A percentile compares a stretch with the other conserved stretches of the same genome.
These are phyloP conservation scores for Drosophila micromelanica DNA, from an alignment of 1,140 invertebrate genomes.

Conservation along the genomic window DNA sequence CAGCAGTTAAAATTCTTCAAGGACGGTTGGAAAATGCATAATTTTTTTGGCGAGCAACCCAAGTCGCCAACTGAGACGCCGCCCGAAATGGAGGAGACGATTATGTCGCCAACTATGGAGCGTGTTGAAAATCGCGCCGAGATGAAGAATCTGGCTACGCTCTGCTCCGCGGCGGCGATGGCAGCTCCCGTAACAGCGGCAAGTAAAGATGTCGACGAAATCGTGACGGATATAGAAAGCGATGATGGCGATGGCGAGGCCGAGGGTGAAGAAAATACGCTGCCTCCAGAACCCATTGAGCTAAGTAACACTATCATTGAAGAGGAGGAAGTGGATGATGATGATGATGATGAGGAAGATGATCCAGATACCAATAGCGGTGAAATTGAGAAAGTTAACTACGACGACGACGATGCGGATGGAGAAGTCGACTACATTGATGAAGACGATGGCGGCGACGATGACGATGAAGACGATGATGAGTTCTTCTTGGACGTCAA, in stretches of 20 bases:
- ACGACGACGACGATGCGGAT: conserved; percentile 61
- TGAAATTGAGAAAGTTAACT: conserved; percentile 62
- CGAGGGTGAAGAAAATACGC: conserved; percentile 63
- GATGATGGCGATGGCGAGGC: conserved; percentile 51
- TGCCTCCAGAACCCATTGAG: conserved; percentile 67
- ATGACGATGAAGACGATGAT: conserved; percentile 65
- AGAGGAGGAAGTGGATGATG: conserved; percentile 68
- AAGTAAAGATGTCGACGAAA: conserved; percentile 43
- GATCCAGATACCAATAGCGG: conserved; percentile 67
- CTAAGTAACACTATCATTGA: conserved; percentile 64
- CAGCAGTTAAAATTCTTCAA: conserved; percentile 67
- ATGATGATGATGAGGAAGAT: conserved; percentile 57
- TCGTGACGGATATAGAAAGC: conserved; percentile 50
- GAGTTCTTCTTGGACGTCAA: conserved; percentile 62
- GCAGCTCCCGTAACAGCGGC: conserved; percentile 65
- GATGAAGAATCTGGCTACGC: conserved; percentile 77
- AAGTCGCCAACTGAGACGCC: conserved; percentile 84
- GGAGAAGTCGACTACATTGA: conserved; percentile 68
- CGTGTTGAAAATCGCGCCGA: conserved; percentile 49
- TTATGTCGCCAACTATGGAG: conserved; percentile 53
- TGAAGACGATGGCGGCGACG: conserved; percentile 59
- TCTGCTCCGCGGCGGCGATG: conserved; percentile 77
- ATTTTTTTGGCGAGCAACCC: conserved; percentile 82
- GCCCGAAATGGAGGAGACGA: conserved; percentile 75
- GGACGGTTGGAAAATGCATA: conserved; percentile 77